Evolutionary conservation across 2,113 vertebrate species (phyloP).

Genomic region (Pseudorhombus dupliciocellatus): DNA sequence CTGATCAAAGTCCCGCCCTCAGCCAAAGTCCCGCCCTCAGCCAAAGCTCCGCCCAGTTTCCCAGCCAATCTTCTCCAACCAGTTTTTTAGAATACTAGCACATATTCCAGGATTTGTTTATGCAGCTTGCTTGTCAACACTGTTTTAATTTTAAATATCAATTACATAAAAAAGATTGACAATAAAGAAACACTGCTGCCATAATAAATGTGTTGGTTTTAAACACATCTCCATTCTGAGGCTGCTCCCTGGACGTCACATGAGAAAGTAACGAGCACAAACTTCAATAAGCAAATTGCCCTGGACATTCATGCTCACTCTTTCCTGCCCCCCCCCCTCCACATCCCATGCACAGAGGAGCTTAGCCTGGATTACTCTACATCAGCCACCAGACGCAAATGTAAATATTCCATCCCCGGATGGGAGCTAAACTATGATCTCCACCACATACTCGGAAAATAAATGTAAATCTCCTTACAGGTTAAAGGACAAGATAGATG

Average conservation of each 20-base stretch:
- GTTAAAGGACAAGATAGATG: constrained; percentile 35
- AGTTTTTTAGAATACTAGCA: too few species aligned
- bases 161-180: not conserved
- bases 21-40: too few species aligned
- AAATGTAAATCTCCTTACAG: constrained; percentile 40
- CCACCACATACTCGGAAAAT: constrained; percentile 52
- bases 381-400: constrained; percentile 55
- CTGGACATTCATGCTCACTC: constrained; percentile 24
- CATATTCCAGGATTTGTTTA: too few species aligned
- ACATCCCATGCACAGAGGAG: constrained; percentile 40
- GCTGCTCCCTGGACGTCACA: not conserved
- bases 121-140: too few species aligned
- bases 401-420: constrained; percentile 61
- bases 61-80: too few species aligned
- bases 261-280: constrained; percentile 11
- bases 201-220: not conserved
- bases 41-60: too few species aligned
- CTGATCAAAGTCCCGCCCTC: too few species aligned
- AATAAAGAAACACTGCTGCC: too few species aligned
- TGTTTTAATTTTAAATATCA: not conserved
- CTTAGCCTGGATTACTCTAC: constrained; percentile 76
- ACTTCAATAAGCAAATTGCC: constrained; percentile 17
- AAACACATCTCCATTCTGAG: not conserved
- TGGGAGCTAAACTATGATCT: constrained; percentile 61
- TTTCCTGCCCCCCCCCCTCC: not conserved